Conservation (phyloP, 2,797 vertebrate species). For the Streptopelia turtur region DNA sequence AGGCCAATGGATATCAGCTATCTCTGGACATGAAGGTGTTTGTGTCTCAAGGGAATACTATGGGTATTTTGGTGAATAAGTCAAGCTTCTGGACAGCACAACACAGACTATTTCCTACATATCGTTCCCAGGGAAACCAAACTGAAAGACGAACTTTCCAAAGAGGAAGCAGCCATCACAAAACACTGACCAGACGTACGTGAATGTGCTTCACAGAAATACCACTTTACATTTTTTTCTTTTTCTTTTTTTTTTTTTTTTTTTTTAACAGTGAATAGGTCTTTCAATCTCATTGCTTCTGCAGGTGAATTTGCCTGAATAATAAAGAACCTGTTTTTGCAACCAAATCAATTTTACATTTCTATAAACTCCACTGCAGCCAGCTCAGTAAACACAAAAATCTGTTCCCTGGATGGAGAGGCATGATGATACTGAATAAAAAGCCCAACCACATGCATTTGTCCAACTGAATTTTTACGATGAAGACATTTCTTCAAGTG, state of each 20-base stretch:
- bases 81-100: constrained; percentile 28
- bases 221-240: background rate
- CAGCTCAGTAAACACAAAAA: background rate
- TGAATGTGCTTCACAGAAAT: constrained; percentile 17
- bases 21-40: constrained; percentile 5
- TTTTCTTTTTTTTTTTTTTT: background rate
- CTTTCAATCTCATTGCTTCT: background rate
- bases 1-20: constrained; percentile 42
- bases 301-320: background rate
- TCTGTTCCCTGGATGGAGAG: background rate
- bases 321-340: background rate
- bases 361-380: background rate
- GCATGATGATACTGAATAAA: background rate
- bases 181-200: constrained; percentile 38
- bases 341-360: background rate
- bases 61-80: constrained; percentile 41
- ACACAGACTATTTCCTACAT: constrained; percentile 28
- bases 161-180: constrained; percentile 13
- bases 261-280: background rate
- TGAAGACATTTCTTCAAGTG: background rate
- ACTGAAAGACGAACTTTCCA: constrained; percentile 53
- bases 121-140: constrained; percentile 55
- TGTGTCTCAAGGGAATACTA: constrained; percentile 17
- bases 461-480: background rate
- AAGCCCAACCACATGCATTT: background rate